These are phyloP conservation scores for Balanococcus diminutus DNA, from an alignment of 2,888 invertebrate genomes.

Conservation along the genomic window DNA sequence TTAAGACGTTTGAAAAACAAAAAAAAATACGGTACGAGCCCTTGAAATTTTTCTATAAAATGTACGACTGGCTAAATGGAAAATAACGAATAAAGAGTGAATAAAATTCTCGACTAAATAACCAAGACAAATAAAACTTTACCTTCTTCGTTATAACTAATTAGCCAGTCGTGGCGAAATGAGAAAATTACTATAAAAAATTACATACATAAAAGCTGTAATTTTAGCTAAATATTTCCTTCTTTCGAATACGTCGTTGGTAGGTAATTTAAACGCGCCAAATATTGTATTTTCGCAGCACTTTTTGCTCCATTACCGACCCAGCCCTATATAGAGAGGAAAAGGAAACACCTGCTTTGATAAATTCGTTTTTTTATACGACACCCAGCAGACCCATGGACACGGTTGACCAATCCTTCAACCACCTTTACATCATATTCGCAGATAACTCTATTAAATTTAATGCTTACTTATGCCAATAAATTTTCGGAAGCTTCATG, in stretches of 20 bases:
- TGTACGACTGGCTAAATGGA: background rate
- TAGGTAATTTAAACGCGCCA: background rate
- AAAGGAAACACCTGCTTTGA: background rate
- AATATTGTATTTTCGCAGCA: background rate
- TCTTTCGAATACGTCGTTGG: background rate
- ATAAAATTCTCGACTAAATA: background rate
- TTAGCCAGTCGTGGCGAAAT: slow-evolving; percentile 25
- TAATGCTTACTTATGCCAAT: slow-evolving; percentile 52
- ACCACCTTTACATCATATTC: background rate
- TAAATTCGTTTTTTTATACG: slow-evolving; percentile 11
- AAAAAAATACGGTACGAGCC: slow-evolving; percentile 1
- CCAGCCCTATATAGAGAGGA: background rate
- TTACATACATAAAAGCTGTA: background rate
- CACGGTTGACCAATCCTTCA: background rate
- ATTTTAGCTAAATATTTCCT: background rate
- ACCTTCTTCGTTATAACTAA: slow-evolving; percentile 15
- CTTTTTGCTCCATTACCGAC: background rate
- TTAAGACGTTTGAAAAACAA: background rate
- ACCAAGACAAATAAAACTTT: slow-evolving; percentile 15
- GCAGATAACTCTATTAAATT: too few species aligned
- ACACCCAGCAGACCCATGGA: background rate
- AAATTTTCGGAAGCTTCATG: slow-evolving; percentile 50
- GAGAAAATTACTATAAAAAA: slow-evolving; percentile 8
- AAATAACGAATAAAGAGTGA: background rate
- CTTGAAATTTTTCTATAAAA: slow-evolving; percentile 10